Evolutionary conservation across 2,797 vertebrate species (phyloP).

Genomic region (Phalanger gymnotis): DNA sequence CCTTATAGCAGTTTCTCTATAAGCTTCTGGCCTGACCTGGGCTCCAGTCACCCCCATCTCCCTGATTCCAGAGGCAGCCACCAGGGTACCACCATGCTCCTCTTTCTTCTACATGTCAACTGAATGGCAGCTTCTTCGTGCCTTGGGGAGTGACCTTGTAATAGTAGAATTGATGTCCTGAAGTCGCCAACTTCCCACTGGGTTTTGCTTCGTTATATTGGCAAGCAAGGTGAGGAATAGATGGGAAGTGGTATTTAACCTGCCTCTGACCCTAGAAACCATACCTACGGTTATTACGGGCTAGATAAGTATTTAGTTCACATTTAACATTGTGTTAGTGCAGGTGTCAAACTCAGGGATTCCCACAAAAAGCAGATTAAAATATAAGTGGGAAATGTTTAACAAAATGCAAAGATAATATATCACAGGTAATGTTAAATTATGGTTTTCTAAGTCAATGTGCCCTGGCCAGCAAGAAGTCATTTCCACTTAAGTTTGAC

Average conservation of each 20-base stretch:
- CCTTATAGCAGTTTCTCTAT: not conserved
- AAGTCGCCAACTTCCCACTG: not conserved
- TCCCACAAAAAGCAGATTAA: not conserved
- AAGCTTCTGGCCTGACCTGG: not conserved
- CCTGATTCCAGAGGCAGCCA: not conserved
- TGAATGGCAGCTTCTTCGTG: not conserved
- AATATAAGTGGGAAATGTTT: not conserved
- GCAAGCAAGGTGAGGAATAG: not conserved
- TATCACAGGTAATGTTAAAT: not conserved
- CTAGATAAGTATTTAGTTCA: not conserved
- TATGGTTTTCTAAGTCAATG: not conserved
- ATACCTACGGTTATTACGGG: not conserved
- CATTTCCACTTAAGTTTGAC: not conserved
- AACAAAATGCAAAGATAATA: not conserved
- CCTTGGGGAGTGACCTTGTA: not conserved
- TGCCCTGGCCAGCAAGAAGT: not conserved
- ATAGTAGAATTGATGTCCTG: not conserved
- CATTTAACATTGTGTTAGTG: not conserved
- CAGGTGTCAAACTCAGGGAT: not conserved
- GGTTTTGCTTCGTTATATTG: not conserved
- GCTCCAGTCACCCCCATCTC: not conserved
- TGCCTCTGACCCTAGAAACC: too few species aligned
- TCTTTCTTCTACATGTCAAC: not conserved
- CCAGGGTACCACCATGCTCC: not conserved
- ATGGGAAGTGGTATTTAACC: not conserved